Evolutionary conservation across 2,797 vertebrate species (phyloP), one percentile per base, ranked within the genome.

Genomic region (Protosalanx chinensis): DNA sequence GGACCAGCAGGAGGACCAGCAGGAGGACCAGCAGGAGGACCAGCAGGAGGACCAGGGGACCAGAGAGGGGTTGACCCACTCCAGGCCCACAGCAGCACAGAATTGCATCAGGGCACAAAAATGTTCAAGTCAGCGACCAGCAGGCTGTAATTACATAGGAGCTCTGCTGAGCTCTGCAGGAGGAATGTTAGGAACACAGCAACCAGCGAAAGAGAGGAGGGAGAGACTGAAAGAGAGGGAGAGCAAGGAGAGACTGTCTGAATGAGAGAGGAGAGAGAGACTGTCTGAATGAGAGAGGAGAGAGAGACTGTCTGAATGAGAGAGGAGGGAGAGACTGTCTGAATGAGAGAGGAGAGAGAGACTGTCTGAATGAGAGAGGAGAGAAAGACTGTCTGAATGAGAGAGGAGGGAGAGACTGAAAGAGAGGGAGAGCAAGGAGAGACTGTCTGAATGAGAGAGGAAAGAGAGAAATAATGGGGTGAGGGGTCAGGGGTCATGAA

Each of bases 21-120:
- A 27, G 23, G 23, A 27, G 23, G 23, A 27, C 23, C 23, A 27
- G 23, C 23, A 27, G 23, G 23, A 27, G 23, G 23, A 27, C 23
- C 23, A 27, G 23, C 1, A 27, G 23, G 23, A 27, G 23, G 23
- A 27, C 23, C 23, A 27, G 35, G 37, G 72, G 29, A 16, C 66
- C 59, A 23, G 37, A 1, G n/a, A 27, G 68, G 35, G 66, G 73
- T 79, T 23, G 75, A 76, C 72, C 71, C 73, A 72, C 75, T 64
- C 66, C 63, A 64, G 73, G 68, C 68, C 49, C 60, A 41, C 30
- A 63, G 51, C 51, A 63, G 37, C 30, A 33, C 32, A 33, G 64
- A 79, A 86, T 90, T 92, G 89, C 91, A 92, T 92, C 91, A 92
- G 89, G 85, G 75, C 76, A 85, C 79, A 93, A 92, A 92, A 92